Conservation (phyloP, 1,140 invertebrate species). For the Zaprionus nigranus region DNA sequence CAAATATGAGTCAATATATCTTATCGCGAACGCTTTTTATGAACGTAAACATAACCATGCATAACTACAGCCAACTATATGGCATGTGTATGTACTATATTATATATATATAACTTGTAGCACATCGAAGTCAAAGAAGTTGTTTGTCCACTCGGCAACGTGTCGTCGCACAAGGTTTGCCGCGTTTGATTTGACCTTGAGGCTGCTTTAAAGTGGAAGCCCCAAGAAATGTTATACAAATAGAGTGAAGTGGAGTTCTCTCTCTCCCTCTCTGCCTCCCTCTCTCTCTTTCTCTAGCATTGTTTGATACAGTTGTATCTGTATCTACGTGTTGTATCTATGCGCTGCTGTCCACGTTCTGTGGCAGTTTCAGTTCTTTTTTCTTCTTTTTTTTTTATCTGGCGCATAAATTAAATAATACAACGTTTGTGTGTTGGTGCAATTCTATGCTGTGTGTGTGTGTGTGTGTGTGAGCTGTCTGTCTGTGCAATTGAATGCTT, state of each 20-base stretch:
- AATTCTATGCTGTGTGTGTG: constrained; percentile 28
- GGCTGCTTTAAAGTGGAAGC: constrained; percentile 6
- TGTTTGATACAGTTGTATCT: constrained; percentile 52
- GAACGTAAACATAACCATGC: background rate
- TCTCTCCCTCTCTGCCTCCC: constrained; percentile 11
- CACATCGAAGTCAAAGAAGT: background rate
- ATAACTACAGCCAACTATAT: background rate
- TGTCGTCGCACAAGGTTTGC: background rate
- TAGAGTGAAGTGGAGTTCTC: background rate
- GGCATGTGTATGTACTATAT: background rate
- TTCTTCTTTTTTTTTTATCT: constrained; percentile 61
- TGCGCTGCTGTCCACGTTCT: constrained; percentile 32
- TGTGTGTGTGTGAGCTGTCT: constrained; percentile 49
- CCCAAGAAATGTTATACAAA: constrained; percentile 35
- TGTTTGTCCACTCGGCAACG: background rate
- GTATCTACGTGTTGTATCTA: constrained; percentile 45
- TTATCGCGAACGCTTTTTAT: background rate
- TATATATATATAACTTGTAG: background rate
- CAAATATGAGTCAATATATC: background rate
- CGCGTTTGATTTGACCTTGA: constrained; percentile 36
- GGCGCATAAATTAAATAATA: constrained; percentile 83
- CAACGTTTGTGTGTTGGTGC: constrained; percentile 62
- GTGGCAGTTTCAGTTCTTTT: constrained; percentile 44
- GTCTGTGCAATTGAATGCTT: constrained; percentile 69
- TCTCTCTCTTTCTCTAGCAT: constrained; percentile 15